Evolutionary conservation across 2,113 vertebrate species (phyloP), one percentile per base, ranked within the genome.

Genomic region (Onychostoma macrolepis): DNA sequence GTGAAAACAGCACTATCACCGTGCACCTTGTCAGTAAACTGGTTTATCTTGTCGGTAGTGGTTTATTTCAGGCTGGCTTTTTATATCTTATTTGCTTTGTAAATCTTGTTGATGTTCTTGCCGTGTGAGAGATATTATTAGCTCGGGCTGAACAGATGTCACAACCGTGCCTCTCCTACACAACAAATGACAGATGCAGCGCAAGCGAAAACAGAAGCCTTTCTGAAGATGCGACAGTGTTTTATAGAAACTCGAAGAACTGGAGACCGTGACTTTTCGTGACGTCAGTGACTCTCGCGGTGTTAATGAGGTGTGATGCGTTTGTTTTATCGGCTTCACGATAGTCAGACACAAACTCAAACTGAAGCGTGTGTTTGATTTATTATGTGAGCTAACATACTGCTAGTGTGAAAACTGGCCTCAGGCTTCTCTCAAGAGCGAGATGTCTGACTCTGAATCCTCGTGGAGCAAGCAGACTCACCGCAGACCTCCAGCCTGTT

Each of bases 41-140:
- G 10, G 43, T 33, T 30, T 53, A 78, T 78, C 75, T 78, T 78
- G 75, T 78, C 75, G 3, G 45, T 78, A 78, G 75, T 78, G 15
- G 43, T 28, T 78, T 78, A 78, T 78, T 78, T 53, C 75, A 53
- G 75, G 41, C 41, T 45, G 41, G 2, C 41, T 76, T 76, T 45
- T 76, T 48, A 45, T 15, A 28, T 76, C 74, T 53, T 28, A 53
- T 53, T 78, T 78, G 75, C 45, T 78, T 78, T 48, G 28, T 78
- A 78, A 78, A 48, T 53, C 45, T 21, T 26, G 15, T 28, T 21
- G 45, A 53, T 78, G 75, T 28, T 33, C 13, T 53, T 78, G 45
- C 1, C 43, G 45, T 15, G 50, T 53, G 45, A 50, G 75, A 50
- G 75, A 53, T 78, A 78, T 78, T 78, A 50, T 78, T 78, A 78